Percentiles rank a stretch among this genome's conserved stretches.
phyloP scores from a whole-genome alignment of 37 sponge, comb jelly and placozoan species.

The Aphrocallistes beatrix region DNA sequence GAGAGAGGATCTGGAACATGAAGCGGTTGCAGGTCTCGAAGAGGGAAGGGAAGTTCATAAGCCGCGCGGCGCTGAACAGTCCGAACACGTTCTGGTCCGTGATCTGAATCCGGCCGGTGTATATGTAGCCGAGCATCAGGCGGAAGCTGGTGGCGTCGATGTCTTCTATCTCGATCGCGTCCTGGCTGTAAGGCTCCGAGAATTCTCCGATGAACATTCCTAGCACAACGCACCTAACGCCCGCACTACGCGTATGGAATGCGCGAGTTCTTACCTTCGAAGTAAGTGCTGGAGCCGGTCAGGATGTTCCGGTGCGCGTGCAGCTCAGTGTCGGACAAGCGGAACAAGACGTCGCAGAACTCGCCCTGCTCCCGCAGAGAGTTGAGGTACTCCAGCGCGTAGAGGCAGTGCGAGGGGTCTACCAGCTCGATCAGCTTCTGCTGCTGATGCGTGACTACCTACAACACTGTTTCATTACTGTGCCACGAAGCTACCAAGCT shows the following conservation, averaged over 20 bases:
- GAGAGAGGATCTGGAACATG: conserved; percentile 45
- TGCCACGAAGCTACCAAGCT: background rate
- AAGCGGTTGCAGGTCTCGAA: conserved; percentile 54
- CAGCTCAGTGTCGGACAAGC: conserved; percentile 21
- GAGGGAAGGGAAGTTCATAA: conserved; percentile 45
- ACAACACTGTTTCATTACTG: background rate
- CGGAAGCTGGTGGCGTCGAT: conserved; percentile 35
- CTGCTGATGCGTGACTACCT: background rate
- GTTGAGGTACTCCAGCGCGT: conserved; percentile 41
- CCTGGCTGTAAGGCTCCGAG: conserved; percentile 30
- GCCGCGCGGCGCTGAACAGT: conserved; percentile 47
- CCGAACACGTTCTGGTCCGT: conserved; percentile 51
- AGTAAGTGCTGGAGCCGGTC: conserved; percentile 50
- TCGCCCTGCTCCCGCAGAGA: conserved; percentile 42
- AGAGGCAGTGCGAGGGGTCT: conserved; percentile 40
- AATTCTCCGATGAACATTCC: conserved; percentile 58
- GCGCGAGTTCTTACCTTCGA: conserved; percentile 17
- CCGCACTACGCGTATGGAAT: background rate
- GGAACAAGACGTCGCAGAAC: conserved; percentile 51
- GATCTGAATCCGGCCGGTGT: conserved; percentile 48
- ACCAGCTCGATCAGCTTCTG: conserved; percentile 29
- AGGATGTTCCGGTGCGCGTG: conserved; percentile 55
- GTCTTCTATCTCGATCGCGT: conserved; percentile 46
- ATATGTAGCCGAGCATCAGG: conserved; percentile 46
- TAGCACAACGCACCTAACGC: background rate